Conservation (phyloP, 2,888 invertebrate genomes). For the Drosophila antonietae region DNA sequence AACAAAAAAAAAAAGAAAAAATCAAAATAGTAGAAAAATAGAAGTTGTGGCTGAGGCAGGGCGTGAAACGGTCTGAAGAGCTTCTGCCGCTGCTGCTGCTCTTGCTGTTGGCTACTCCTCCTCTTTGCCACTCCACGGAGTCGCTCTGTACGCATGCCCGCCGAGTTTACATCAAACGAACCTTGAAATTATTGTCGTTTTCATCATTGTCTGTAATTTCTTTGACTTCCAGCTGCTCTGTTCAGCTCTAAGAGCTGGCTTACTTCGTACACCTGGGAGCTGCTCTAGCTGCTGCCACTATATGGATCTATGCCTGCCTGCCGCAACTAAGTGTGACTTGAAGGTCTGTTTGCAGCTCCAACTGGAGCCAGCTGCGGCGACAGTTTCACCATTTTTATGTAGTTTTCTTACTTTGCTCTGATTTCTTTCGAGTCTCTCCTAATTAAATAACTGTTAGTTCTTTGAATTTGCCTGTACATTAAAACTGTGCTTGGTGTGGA, state of each 20-base stretch:
- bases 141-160: slow-evolving; percentile 68
- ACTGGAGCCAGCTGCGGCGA: slow-evolving; percentile 42
- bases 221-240: slow-evolving; percentile 53
- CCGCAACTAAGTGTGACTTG: slow-evolving; percentile 68
- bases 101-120: slow-evolving; percentile 10
- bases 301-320: slow-evolving; percentile 50
- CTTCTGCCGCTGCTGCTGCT: slow-evolving; percentile 18
- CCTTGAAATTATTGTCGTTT: slow-evolving; percentile 84
- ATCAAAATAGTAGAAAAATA: slow-evolving; percentile 23
- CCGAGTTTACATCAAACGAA: slow-evolving; percentile 82
- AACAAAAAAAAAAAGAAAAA: slow-evolving; percentile 6
- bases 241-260: slow-evolving; percentile 20
- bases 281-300: not conserved
- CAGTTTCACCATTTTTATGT: slow-evolving; percentile 64
- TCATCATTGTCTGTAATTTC: slow-evolving; percentile 77
- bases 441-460: slow-evolving; percentile 76
- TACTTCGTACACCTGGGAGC: slow-evolving; percentile 26
- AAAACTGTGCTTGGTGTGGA: slow-evolving; percentile 54
- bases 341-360: slow-evolving; percentile 38
- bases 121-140: not conserved
- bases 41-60: slow-evolving; percentile 45
- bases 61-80: slow-evolving; percentile 58
- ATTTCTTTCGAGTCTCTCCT: slow-evolving; percentile 67
- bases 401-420: slow-evolving; percentile 61
- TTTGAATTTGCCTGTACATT: slow-evolving; percentile 25